A percentile compares a stretch with the other conserved stretches of the same genome.
Conservation (phyloP, 2,888 invertebrate species). For the Azorinus chamasolen region DNA sequence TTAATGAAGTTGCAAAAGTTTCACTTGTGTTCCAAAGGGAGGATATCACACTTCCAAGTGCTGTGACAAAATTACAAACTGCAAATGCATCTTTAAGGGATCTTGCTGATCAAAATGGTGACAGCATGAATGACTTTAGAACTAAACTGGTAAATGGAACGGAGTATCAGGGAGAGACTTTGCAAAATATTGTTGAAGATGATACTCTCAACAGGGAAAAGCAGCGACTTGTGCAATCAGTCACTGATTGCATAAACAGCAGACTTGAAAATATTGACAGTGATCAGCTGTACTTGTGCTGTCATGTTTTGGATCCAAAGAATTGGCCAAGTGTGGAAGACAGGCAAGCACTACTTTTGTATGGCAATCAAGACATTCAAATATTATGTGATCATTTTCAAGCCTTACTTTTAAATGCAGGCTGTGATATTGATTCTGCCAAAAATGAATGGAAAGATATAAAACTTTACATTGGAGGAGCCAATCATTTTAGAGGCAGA, state of each 20-base stretch:
- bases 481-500: constrained; percentile 15
- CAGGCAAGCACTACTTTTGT: constrained; percentile 34
- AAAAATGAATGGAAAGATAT: constrained; percentile 41
- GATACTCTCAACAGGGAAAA: constrained; percentile 21
- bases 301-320: constrained; percentile 47
- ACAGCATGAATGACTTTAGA: constrained; percentile 10
- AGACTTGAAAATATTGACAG: constrained; percentile 24
- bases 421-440: constrained; percentile 31
- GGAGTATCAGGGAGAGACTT: too few relatives aligned
- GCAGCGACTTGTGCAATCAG: constrained; percentile 27
- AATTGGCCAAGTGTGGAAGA: constrained; percentile 40
- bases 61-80: constrained; percentile 46
- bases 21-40: constrained; percentile 53
- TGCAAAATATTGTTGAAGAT: too few relatives aligned
- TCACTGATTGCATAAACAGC: constrained; percentile 21
- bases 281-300: constrained; percentile 21
- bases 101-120: constrained; percentile 28
- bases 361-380: constrained; percentile 39
- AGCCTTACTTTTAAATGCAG: constrained; percentile 23
- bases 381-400: constrained; percentile 5
- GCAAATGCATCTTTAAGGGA: constrained; percentile 12
- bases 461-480: constrained; percentile 30
- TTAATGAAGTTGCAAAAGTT: constrained; percentile 35
- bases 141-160: too few relatives aligned
- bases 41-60: constrained; percentile 49